phyloP scores from a whole-genome alignment of 2,888 invertebrate genomes.

The Caenorhabditis panamensis region DNA sequence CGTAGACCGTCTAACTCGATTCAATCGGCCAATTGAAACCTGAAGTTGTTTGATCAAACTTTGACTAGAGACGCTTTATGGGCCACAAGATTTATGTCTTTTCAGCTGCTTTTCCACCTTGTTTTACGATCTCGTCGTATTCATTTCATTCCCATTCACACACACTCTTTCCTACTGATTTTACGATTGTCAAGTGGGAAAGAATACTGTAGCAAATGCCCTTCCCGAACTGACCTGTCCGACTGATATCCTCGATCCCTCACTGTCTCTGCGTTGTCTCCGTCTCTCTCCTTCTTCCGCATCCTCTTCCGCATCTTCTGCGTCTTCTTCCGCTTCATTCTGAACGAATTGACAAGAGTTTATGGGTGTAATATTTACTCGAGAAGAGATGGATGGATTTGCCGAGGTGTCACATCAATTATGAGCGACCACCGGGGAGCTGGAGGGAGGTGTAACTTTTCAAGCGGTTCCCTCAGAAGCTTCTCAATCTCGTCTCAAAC shows the following conservation, averaged over 20 bases:
- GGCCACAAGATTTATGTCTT: constrained; percentile 30
- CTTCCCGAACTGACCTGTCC: constrained; percentile 65
- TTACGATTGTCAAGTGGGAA: constrained; percentile 3
- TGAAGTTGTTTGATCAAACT: constrained; percentile 33
- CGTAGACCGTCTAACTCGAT: constrained; percentile 66
- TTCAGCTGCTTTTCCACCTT: constrained; percentile 10
- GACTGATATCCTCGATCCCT: constrained; percentile 55
- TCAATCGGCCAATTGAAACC: constrained; percentile 61
- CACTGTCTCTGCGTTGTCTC: constrained; percentile 51
- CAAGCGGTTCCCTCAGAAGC: neutral
- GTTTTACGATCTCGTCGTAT: constrained; percentile 26
- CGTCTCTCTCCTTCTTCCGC: constrained; percentile 45
- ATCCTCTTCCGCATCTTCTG: constrained; percentile 27
- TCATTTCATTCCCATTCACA: neutral
- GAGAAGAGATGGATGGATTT: too few relatives aligned
- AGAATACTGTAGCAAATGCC: neutral
- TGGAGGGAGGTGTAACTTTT: neutral
- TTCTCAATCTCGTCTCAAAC: neutral
- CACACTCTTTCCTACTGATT: constrained; percentile 1
- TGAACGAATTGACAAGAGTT: constrained; percentile 36
- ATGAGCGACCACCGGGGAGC: constrained; percentile 18
- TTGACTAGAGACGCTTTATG: constrained; percentile 6
- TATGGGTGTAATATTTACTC: neutral
- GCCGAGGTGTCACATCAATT: constrained; percentile 48
- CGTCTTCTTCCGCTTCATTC: constrained; percentile 39